These are phyloP conservation scores for Phoeniculus purpureus DNA, from an alignment of 2,797 vertebrate species.

Conservation along the genomic window DNA sequence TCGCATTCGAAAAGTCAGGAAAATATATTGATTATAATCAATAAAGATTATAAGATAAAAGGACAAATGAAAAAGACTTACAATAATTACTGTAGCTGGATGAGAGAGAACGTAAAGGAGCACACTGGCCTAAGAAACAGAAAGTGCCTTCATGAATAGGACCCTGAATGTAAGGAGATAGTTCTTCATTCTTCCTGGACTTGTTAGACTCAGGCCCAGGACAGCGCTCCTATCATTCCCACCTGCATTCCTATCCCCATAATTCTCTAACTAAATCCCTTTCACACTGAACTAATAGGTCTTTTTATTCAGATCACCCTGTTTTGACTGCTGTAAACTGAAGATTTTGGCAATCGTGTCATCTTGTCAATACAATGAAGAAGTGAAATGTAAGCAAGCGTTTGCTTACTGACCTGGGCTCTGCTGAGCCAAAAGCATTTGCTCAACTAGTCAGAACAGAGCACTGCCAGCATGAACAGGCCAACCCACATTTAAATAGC, in stretches of 20 bases:
- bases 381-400: conserved; percentile 28
- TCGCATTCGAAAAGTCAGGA: not conserved
- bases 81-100: not conserved
- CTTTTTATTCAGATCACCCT: conserved; percentile 18
- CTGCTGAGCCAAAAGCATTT: not conserved
- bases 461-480: not conserved
- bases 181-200: not conserved
- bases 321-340: conserved; percentile 5
- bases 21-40: not conserved
- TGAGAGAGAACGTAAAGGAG: not conserved
- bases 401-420: conserved; percentile 44
- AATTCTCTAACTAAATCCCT: conserved; percentile 8
- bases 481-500: not conserved
- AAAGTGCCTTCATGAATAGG: not conserved
- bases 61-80: not conserved
- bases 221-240: not conserved
- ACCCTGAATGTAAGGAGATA: not conserved
- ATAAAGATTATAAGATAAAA: not conserved
- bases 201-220: not conserved
- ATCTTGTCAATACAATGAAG: conserved; percentile 26
- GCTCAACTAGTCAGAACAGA: not conserved
- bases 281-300: not conserved
- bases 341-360: not conserved
- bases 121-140: not conserved
- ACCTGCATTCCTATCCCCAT: not conserved